A percentile compares a stretch with the other conserved stretches of the same genome.
Conservation (phyloP, 2,888 invertebrate genomes). For the Lysandra coridon region DNA sequence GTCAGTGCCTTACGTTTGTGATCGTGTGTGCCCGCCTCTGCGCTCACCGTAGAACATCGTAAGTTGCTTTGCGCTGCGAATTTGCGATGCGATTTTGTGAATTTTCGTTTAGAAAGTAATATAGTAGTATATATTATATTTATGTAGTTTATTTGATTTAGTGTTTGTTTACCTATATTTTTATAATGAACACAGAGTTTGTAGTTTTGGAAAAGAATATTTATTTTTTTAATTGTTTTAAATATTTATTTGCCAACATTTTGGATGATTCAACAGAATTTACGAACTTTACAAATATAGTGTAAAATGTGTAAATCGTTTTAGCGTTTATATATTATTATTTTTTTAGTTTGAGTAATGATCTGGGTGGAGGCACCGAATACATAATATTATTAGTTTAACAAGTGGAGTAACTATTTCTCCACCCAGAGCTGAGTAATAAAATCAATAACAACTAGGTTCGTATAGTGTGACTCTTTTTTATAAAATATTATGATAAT, state of each 20-base stretch:
- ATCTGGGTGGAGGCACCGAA: not conserved
- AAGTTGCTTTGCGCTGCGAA: conserved; percentile 43
- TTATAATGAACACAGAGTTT: not conserved
- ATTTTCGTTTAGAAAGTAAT: not conserved
- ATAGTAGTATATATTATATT: not conserved
- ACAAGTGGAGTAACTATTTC: not conserved
- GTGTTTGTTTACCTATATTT: not conserved
- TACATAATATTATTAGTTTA: no score
- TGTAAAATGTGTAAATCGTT: no score
- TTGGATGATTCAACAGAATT: not conserved
- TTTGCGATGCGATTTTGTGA: conserved; percentile 34
- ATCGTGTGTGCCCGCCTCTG: conserved; percentile 47
- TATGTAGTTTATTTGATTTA: not conserved
- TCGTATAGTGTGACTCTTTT: not conserved
- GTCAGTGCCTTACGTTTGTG: conserved; percentile 49
- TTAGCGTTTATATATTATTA: not conserved
- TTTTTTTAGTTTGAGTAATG: not conserved
- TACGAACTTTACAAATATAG: not conserved
- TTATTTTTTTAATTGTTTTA: not conserved
- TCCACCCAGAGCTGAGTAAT: not conserved
- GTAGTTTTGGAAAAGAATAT: not conserved
- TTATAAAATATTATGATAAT: not conserved
- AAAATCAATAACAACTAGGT: no score
- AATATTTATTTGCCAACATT: not conserved
- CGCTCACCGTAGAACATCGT: conserved; percentile 43